phyloP scores from a whole-genome alignment of 1,140 invertebrate species.

The Holcopasites calliopsidis region DNA sequence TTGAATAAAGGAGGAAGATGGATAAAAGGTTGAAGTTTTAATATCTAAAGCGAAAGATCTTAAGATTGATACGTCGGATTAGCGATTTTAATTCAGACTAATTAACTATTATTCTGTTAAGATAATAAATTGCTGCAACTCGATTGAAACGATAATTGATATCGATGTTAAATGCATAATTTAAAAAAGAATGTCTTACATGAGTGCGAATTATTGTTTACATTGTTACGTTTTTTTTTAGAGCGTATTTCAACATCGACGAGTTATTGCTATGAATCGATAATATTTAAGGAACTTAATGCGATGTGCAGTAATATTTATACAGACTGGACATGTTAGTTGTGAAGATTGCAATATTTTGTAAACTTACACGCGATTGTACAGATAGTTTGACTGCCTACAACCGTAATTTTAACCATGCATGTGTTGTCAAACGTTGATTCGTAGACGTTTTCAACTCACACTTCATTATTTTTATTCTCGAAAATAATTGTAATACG shows the following conservation, averaged over 20 bases:
- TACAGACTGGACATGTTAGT: slow-evolving; percentile 34
- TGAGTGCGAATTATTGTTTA: slow-evolving; percentile 12
- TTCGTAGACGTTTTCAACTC: neutral
- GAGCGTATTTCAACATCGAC: slow-evolving; percentile 18
- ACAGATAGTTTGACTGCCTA: slow-evolving; percentile 39
- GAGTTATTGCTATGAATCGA: slow-evolving; percentile 8
- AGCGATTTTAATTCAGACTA: slow-evolving; percentile 7
- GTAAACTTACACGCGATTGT: slow-evolving; percentile 50
- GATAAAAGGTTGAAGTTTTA: neutral
- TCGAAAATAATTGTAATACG: slow-evolving; percentile 24
- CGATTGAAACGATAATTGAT: slow-evolving; percentile 8
- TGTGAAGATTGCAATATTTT: slow-evolving; percentile 40
- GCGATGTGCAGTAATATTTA: slow-evolving; percentile 21
- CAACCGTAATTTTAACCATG: slow-evolving; percentile 38
- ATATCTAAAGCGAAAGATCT: neutral
- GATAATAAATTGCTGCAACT: slow-evolving; percentile 25
- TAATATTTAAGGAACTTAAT: slow-evolving; percentile 17
- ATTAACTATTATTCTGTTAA: slow-evolving; percentile 25
- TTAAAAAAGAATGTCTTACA: slow-evolving; percentile 8
- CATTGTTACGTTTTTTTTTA: slow-evolving; percentile 15
- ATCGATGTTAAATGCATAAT: slow-evolving; percentile 14
- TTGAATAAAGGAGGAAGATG: neutral
- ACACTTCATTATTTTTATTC: slow-evolving; percentile 11
- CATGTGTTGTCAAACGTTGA: slow-evolving; percentile 36
- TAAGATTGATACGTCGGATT: slow-evolving; percentile 1